Evolutionary conservation across 2,113 vertebrate genomes (phyloP).

Genomic region (Psilopsiagon aymara): DNA sequence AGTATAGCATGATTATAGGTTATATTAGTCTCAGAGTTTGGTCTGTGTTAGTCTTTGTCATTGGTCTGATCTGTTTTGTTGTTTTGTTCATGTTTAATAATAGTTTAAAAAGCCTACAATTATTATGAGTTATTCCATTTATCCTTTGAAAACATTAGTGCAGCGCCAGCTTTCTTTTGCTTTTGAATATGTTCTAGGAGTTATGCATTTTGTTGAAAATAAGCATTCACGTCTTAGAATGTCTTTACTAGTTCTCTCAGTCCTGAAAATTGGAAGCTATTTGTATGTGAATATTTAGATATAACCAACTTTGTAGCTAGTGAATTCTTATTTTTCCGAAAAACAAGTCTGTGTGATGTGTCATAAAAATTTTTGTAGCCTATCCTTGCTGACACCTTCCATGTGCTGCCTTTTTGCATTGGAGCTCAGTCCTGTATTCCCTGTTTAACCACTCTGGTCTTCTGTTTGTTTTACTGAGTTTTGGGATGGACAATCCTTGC

Average conservation of each 20-base stretch:
- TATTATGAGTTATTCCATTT: not conserved
- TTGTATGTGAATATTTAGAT: not conserved
- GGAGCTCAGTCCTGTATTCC: not conserved
- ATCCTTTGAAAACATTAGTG: not conserved
- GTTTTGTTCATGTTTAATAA: not conserved
- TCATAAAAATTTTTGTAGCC: not conserved
- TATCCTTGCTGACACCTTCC: not conserved
- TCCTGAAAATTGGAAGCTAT: not conserved
- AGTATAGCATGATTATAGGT: not conserved
- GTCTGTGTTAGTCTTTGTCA: not conserved
- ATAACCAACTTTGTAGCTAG: not conserved
- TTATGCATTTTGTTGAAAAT: not conserved
- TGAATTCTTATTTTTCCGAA: not conserved
- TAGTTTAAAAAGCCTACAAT: not conserved
- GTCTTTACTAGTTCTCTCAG: not conserved
- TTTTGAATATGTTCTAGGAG: not conserved
- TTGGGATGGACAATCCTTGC: not conserved
- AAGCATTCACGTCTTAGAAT: not conserved
- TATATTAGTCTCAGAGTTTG: not conserved
- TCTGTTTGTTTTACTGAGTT: not conserved
- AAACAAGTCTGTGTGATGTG: not conserved
- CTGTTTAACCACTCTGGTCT: not conserved
- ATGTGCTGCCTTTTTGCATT: not conserved
- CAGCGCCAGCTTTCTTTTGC: not conserved
- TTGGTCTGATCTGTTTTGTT: not conserved